Evolutionary conservation across 2,888 invertebrate genomes (phyloP).

Genomic region (Desoria tigrina): DNA sequence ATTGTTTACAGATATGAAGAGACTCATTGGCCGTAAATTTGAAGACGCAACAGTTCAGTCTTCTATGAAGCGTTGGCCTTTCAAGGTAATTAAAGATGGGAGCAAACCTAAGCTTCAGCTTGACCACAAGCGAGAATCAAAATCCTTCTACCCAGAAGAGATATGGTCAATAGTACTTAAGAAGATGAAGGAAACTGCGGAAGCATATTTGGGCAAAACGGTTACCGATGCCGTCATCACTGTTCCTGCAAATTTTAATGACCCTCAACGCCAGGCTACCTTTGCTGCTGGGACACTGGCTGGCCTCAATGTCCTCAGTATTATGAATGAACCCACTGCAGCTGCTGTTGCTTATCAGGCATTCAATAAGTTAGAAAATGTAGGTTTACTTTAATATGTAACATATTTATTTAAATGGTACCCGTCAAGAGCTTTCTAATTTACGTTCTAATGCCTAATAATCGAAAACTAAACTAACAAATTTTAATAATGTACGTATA

Average conservation of each 20-base stretch:
- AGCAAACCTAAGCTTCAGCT: constrained; percentile 57
- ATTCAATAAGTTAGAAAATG: constrained; percentile 59
- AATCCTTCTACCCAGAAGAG: constrained; percentile 66
- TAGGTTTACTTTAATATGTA: too few relatives aligned
- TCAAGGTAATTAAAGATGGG: constrained; percentile 77
- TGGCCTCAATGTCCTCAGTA: constrained; percentile 81
- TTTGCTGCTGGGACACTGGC: constrained; percentile 80
- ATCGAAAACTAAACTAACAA: neutral
- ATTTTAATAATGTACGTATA: neutral
- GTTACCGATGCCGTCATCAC: constrained; percentile 79
- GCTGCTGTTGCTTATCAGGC: constrained; percentile 87
- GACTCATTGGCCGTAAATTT: constrained; percentile 88
- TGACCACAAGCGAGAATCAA: constrained; percentile 64
- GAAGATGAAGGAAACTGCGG: constrained; percentile 91
- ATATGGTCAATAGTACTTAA: constrained; percentile 69
- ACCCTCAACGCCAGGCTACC: constrained; percentile 69
- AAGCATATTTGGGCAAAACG: constrained; percentile 80
- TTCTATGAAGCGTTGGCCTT: constrained; percentile 93
- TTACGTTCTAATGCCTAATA: neutral
- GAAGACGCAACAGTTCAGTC: constrained; percentile 83
- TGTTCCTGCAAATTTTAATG: constrained; percentile 77
- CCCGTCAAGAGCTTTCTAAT: neutral
- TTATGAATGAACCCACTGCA: constrained; percentile 88
- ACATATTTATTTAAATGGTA: too few relatives aligned
- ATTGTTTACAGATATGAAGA: constrained; percentile 78